Base-by-base conservation (phyloP, 1,140 invertebrate species). In the Drosophila mayri region DNA sequence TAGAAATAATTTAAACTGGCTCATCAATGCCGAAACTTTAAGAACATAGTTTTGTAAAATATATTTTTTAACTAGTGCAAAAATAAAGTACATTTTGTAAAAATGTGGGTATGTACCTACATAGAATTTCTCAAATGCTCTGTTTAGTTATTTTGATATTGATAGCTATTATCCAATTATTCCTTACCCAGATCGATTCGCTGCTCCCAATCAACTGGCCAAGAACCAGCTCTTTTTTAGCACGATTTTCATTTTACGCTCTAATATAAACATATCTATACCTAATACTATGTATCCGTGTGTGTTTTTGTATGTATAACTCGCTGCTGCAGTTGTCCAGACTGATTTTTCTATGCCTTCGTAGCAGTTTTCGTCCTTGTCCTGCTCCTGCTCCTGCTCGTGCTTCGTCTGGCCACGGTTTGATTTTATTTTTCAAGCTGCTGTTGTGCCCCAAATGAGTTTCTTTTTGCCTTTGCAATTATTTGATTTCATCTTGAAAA, bases 401-500 rank as follows among this genome's bases (percentile, higher is more conserved):
- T 40, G 38, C 18, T 52, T 8, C 40, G 57, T 71, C 70, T 61
- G 65, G 41, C 63, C 67, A 79, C 62, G 65, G 61, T 90, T 87
- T 88, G 84, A 87, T 87, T 87, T 62, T 66, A 49, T 80, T 77
- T 77, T 66, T 47, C 76, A 83, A 47, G 64, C 40, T 78, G 52
- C 54, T 78, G 59, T 81, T 90, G 85, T 88, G 81, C 77, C 78
- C 85, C 62, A 88, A 88, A 88, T 88, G 85, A 90, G 85, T 88
- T 90, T 75, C 67, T 25, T 43, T 41, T 37, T 43, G 37, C 64
- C 10, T 90, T 88, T 88, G 85, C 85, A 90, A 88, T 88, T 88
- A 90, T 90, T 90, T 90, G 85, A 90, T 90, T 90, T 90, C 85
- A 90, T 90, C 85, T 90, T 74, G 85, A 90, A 79, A 81, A 79